These are phyloP conservation scores for Eupithecia subfuscata DNA, from an alignment of 2,888 invertebrate species.

Conservation along the genomic window DNA sequence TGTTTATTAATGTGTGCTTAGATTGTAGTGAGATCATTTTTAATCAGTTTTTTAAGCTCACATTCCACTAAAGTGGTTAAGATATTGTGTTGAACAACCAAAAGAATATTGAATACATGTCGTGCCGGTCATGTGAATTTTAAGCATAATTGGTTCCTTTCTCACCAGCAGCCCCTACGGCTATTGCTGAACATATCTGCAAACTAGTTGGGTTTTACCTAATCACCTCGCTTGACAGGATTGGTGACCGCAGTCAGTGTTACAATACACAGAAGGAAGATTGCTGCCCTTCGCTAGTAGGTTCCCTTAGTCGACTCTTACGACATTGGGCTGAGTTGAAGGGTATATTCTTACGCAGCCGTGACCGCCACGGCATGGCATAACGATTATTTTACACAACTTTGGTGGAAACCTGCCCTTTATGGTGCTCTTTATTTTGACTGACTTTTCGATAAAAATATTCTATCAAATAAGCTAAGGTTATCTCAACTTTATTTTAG, in stretches of 20 bases:
- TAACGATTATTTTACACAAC: neutral
- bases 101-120: neutral
- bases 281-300: neutral
- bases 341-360: no score
- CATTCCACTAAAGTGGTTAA: neutral
- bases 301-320: neutral
- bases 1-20: conserved; percentile 16
- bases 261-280: neutral
- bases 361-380: neutral
- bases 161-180: neutral
- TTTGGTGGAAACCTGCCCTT: neutral
- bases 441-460: conserved; percentile 19
- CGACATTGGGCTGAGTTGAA: neutral
- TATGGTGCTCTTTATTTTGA: conserved; percentile 27
- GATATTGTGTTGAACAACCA: neutral
- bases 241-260: neutral
- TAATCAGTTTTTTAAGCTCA: neutral
- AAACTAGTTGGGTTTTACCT: neutral
- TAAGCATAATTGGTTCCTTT: neutral
- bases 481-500: neutral
- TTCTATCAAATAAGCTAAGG: conserved; percentile 2
- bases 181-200: neutral
- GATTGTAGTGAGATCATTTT: conserved; percentile 11
- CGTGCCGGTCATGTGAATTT: neutral
- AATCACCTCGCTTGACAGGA: no score